These are phyloP conservation scores for Apamea anceps DNA, from an alignment of 2,888 invertebrate species.

Conservation along the genomic window DNA sequence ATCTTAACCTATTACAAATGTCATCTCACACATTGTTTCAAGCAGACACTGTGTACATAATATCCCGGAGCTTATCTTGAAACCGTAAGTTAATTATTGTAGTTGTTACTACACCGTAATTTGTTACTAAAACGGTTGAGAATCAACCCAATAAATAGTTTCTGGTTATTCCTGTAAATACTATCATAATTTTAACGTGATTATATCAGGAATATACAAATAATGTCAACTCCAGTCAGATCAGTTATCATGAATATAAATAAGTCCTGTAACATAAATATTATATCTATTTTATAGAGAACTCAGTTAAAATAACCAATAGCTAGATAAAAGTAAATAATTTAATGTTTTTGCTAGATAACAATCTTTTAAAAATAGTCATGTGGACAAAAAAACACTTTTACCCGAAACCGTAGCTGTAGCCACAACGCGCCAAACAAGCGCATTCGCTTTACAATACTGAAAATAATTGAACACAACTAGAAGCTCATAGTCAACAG, in stretches of 20 bases:
- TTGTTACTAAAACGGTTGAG: too few relatives aligned
- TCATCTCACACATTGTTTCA: constrained; percentile 33
- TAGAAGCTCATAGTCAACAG: neutral
- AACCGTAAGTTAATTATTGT: constrained; percentile 4
- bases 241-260: neutral
- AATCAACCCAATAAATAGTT: too few relatives aligned
- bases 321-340: neutral
- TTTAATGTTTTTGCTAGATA: too few relatives aligned
- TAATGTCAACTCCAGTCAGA: neutral
- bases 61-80: constrained; percentile 17
- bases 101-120: neutral
- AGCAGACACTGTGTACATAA: constrained; percentile 13
- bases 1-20: constrained; percentile 26
- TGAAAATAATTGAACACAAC: neutral
- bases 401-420: neutral
- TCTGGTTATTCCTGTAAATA: neutral
- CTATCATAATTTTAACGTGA: too few relatives aligned
- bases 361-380: neutral
- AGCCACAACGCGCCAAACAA: neutral
- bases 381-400: neutral
- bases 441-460: neutral
- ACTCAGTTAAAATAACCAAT: neutral
- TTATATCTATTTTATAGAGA: neutral
- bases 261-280: too few relatives aligned
- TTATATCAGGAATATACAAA: neutral